Conservation (phyloP, 2,113 vertebrate species). For the Dipodomys spectabilis region DNA sequence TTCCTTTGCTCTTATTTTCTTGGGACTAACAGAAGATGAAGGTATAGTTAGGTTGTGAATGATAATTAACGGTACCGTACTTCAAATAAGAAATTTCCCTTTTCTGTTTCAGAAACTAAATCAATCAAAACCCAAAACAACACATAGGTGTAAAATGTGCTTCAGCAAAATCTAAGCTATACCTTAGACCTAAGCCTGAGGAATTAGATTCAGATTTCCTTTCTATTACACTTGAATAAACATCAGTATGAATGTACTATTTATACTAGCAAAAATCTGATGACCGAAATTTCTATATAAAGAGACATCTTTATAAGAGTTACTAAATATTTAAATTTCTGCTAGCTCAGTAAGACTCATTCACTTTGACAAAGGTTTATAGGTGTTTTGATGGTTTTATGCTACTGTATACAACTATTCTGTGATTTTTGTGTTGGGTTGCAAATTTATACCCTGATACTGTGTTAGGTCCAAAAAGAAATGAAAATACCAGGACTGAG, state of each 20-base stretch:
- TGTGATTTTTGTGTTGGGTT: constrained; percentile 35
- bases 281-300: neutral
- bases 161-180: neutral
- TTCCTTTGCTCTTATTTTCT: constrained; percentile 28
- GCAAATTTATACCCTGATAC: constrained; percentile 23
- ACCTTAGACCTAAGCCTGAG: neutral
- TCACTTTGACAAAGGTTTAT: neutral
- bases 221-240: constrained; percentile 14
- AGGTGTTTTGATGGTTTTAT: constrained; percentile 40
- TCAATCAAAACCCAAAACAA: neutral
- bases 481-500: neutral
- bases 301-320: neutral
- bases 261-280: constrained; percentile 33
- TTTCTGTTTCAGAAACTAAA: constrained; percentile 33
- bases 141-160: neutral
- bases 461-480: constrained; percentile 12
- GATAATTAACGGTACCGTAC: constrained; percentile 10
- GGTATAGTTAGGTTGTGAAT: constrained; percentile 11
- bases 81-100: constrained; percentile 27
- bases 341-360: neutral
- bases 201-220: neutral
- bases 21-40: neutral
- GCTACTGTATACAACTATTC: neutral
- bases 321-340: constrained; percentile 44
- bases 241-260: neutral